phyloP scores from a whole-genome alignment of 2,113 vertebrate species.

The Caretta caretta region DNA sequence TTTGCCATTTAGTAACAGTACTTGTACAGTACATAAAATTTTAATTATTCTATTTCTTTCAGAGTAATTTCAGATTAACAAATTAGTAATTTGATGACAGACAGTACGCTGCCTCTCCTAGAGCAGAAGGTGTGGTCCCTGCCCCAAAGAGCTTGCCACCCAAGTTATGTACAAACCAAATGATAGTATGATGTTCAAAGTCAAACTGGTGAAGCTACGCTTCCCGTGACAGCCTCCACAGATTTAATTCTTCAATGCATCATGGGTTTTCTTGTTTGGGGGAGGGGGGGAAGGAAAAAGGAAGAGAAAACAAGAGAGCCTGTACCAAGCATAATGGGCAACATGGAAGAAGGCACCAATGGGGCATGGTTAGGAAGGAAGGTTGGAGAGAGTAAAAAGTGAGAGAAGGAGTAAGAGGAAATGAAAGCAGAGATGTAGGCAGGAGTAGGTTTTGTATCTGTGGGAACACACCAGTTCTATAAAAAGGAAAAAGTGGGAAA shows the following conservation, averaged over 20 bases:
- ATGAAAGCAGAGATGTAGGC: background rate
- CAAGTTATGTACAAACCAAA: background rate
- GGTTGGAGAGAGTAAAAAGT: background rate
- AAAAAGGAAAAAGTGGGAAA: conserved; percentile 41
- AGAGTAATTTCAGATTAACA: background rate
- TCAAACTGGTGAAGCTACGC: background rate
- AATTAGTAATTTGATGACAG: background rate
- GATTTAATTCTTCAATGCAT: background rate
- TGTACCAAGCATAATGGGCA: background rate
- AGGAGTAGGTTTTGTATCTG: background rate
- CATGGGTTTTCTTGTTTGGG: background rate
- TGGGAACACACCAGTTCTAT: background rate
- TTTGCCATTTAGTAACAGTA: background rate
- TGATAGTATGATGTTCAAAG: background rate
- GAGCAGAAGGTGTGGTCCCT: background rate
- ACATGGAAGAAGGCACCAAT: background rate
- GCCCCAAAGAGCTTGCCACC: background rate
- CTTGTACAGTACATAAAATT: background rate
- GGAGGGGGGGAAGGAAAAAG: background rate
- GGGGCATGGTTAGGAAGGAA: background rate
- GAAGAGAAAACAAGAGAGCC: background rate
- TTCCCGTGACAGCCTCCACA: background rate
- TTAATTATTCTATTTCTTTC: background rate
- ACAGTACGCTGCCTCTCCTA: background rate
- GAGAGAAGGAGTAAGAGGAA: background rate